A percentile compares a stretch with the other conserved stretches of the same genome.
Conservation (phyloP, 2,113 vertebrate species). For the Podarcis muralis region DNA sequence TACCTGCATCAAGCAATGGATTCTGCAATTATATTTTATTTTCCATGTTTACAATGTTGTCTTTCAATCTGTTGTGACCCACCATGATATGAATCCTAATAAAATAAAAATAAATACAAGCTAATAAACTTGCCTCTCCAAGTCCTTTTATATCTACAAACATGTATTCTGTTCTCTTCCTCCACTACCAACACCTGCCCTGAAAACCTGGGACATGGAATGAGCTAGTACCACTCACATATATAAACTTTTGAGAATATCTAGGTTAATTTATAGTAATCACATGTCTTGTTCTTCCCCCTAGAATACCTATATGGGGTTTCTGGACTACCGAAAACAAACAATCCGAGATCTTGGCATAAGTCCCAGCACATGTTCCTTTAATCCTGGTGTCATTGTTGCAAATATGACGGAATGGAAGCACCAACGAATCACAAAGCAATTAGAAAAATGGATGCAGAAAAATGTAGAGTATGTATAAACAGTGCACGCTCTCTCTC, state of each 20-base stretch:
- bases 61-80: no score
- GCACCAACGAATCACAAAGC: slow-evolving; percentile 90
- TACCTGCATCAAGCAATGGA: not conserved
- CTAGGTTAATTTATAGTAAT: not conserved
- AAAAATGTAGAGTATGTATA: slow-evolving; percentile 85
- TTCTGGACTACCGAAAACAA: slow-evolving; percentile 93
- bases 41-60: no score
- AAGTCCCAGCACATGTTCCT: slow-evolving; percentile 92
- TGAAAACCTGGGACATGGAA: not conserved
- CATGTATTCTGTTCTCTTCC: not conserved
- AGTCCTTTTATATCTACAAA: not conserved
- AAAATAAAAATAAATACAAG: not conserved
- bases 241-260: not conserved
- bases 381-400: slow-evolving; percentile 96
- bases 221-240: not conserved
- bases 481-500: fast-evolving
- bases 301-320: slow-evolving; percentile 97
- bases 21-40: no score
- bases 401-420: slow-evolving; percentile 92
- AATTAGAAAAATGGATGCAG: slow-evolving; percentile 95
- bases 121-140: not conserved
- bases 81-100: no score
- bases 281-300: slow-evolving; percentile 17
- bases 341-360: slow-evolving; percentile 89
- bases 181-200: not conserved